A percentile compares a stretch with the other conserved stretches of the same genome.
Evolutionary conservation across 2,888 invertebrate genomes (phyloP).

Genomic region (Serripes groenlandicus): DNA sequence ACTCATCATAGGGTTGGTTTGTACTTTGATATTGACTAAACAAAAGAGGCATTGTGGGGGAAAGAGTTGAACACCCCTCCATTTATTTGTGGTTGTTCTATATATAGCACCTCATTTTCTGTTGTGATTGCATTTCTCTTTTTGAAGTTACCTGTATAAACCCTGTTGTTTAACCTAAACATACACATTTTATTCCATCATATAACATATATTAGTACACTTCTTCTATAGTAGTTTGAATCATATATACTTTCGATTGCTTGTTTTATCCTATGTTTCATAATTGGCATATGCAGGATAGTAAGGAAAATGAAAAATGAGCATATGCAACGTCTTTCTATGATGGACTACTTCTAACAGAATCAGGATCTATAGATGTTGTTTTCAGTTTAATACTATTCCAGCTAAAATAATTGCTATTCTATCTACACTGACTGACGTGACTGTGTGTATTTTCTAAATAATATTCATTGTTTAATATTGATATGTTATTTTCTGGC

Average conservation of each 20-base stretch:
- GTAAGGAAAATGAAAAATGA: not conserved
- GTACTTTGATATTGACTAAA: not conserved
- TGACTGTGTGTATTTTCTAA: not conserved
- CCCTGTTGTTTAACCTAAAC: no score
- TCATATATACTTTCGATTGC: no score
- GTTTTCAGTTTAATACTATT: not conserved
- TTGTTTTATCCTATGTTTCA: no score
- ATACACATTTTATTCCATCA: no score
- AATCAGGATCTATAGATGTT: not conserved
- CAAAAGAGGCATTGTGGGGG: not conserved
- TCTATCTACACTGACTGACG: not conserved
- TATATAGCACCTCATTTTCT: not conserved
- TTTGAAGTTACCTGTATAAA: no score
- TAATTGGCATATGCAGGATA: not conserved
- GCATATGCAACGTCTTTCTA: not conserved
- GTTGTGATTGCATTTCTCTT: not conserved
- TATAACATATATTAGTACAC: no score
- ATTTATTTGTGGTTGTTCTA: not conserved
- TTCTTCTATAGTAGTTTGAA: no score
- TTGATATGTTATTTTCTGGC: not conserved
- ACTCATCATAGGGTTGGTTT: not conserved
- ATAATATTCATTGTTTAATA: not conserved
- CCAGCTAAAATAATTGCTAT: not conserved
- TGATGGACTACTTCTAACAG: not conserved
- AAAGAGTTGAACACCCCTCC: not conserved